Evolutionary conservation across 2,888 invertebrate genomes (phyloP).

Genomic region (Willowsia nigromaculata): DNA sequence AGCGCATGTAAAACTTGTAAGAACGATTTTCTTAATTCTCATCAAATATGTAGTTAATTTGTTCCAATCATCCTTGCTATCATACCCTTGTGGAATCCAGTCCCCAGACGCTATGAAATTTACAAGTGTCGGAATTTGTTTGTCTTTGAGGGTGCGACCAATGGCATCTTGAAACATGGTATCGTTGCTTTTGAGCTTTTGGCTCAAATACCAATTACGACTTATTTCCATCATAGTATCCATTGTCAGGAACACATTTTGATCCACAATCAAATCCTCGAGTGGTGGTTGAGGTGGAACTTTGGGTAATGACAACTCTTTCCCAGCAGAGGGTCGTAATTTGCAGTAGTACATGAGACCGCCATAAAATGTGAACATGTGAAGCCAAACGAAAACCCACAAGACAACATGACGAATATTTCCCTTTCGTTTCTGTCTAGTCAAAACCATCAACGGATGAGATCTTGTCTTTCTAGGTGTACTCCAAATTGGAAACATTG

Average conservation of each 20-base stretch:
- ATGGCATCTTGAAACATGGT: background rate
- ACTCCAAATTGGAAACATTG: background rate
- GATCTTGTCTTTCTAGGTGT: no score
- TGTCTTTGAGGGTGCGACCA: background rate
- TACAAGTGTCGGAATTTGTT: background rate
- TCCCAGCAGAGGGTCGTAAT: background rate
- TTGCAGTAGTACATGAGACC: slow-evolving; percentile 33
- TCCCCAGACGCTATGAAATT: background rate
- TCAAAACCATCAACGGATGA: background rate
- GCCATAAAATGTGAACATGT: background rate
- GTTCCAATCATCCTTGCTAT: background rate
- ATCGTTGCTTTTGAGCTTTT: background rate
- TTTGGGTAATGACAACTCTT: background rate
- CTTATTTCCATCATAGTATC: background rate
- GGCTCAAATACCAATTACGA: background rate
- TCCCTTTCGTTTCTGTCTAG: background rate
- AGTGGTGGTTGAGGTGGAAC: background rate
- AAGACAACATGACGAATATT: background rate
- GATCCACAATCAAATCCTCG: background rate
- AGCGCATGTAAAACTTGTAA: background rate
- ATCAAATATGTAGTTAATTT: background rate
- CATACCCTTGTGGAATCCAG: background rate
- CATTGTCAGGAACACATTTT: background rate
- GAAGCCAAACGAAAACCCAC: background rate
- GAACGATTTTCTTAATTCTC: background rate